Evolutionary conservation across 2,113 vertebrate genomes (phyloP), one percentile per base, ranked within the genome.

Genomic region (Leuciscus idus): DNA sequence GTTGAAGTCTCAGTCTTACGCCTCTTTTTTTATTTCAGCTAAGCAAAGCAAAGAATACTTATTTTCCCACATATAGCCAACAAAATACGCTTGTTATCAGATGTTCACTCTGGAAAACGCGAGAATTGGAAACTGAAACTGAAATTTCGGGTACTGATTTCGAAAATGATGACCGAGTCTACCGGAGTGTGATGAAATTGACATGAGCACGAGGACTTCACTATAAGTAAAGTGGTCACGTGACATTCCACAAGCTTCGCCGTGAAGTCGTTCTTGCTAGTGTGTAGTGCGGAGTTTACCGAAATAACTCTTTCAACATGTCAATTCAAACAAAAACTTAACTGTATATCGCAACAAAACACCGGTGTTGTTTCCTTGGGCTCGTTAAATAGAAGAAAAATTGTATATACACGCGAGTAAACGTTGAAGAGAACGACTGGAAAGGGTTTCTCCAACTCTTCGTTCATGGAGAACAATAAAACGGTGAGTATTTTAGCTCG

Each of bases 191-290:
- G 85, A 83, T 57, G 79, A 85, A 81, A 85, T 77, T 87, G 77
- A 6, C 62, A 87, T 81, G 79, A 66, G 85, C 75, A 88, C 86
- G 86, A 84, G 81, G 23, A 87, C 68, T 86, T 61, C 70, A 86
- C 85, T 87, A 85, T 73, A 82, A 85, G 59, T 66, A 59, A 62
- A 61, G 28, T 55, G 61, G 19, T 50, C 92, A 93, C 91, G 91
- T 92, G 91, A 91, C 78, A 74, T 85, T 28, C 73, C 64, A 64
- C 72, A 80, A 81, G 61, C 66, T 33, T 19, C 23, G 70, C 15
- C 57, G 83, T 81, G 64, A 43, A 70, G n/a, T 19, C 64, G 4
- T 36, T 70, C 43, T 74, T 30, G 19, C 43, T 84, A 61, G 28
- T 36, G 26, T 79, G 79, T 26, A 70, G 12, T 48, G 62, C 80